Conservation (phyloP, 2,888 invertebrate genomes). For the Strigamia crassipes region DNA sequence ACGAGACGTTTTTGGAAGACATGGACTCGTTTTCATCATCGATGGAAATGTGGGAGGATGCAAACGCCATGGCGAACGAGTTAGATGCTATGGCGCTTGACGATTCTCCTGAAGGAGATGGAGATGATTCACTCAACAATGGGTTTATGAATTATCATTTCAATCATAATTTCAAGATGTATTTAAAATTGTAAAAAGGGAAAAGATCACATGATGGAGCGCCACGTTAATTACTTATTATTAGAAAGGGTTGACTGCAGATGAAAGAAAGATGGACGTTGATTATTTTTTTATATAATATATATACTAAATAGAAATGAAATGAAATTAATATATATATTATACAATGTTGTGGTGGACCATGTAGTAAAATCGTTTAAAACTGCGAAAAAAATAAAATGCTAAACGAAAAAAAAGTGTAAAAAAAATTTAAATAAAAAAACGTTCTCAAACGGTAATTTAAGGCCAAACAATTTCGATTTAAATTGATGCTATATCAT, state of each 20-base stretch:
- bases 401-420: background rate
- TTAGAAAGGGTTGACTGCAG: background rate
- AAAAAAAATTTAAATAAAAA: background rate
- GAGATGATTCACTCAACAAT: conserved; percentile 4
- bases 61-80: background rate
- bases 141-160: background rate
- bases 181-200: conserved; percentile 21
- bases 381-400: background rate
- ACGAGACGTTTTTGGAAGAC: conserved; percentile 27
- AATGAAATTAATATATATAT: background rate
- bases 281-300: background rate
- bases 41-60: conserved; percentile 17
- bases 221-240: background rate
- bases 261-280: background rate
- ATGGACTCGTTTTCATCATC: conserved; percentile 18
- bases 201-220: background rate
- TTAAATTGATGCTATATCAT: background rate
- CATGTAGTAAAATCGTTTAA: background rate
- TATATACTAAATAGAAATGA: background rate
- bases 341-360: background rate
- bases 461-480: background rate
- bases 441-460: background rate
- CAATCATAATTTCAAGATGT: conserved; percentile 27
- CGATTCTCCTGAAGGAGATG: background rate
- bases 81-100: background rate